These are phyloP conservation scores for Maylandia zebra DNA, from an alignment of 2,113 vertebrate genomes.

Conservation along the genomic window DNA sequence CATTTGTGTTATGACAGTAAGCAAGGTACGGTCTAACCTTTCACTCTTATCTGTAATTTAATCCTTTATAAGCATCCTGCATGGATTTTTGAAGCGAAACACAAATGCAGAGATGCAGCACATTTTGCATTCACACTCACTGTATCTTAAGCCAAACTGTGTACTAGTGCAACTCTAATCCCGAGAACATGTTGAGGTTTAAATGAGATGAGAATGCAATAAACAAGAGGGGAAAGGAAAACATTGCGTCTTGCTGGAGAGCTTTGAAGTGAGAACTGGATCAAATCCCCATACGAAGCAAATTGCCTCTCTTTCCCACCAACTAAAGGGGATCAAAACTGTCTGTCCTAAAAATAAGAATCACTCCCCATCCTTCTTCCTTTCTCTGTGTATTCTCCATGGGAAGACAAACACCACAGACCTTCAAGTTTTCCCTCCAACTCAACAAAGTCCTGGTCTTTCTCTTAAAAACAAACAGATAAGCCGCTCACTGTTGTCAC, in stretches of 20 bases:
- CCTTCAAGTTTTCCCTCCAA: neutral
- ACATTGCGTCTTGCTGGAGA: neutral
- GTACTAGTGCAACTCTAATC: slow-evolving; percentile 5
- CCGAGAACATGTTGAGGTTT: slow-evolving; percentile 30
- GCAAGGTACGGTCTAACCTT: neutral
- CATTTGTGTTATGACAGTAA: no score
- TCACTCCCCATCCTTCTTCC: neutral
- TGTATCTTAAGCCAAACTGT: slow-evolving; percentile 7
- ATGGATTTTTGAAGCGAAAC: neutral
- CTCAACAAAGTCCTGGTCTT: neutral
- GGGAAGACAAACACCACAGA: slow-evolving; percentile 6
- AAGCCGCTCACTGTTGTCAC: neutral
- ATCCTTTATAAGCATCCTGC: neutral
- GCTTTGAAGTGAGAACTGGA: slow-evolving; percentile 49
- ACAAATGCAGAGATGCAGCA: neutral
- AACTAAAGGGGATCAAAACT: slow-evolving; percentile 23
- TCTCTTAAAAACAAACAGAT: neutral
- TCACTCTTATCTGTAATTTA: neutral
- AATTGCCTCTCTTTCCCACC: slow-evolving; percentile 31
- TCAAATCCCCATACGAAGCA: slow-evolving; percentile 35
- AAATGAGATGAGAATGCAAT: slow-evolving; percentile 21
- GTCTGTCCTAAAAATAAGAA: slow-evolving; percentile 49
- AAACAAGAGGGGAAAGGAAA: slow-evolving; percentile 25
- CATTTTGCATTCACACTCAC: neutral
- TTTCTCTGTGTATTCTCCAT: neutral